Evolutionary conservation across 2,888 invertebrate species (phyloP).

Genomic region (Melolontha melolontha): DNA sequence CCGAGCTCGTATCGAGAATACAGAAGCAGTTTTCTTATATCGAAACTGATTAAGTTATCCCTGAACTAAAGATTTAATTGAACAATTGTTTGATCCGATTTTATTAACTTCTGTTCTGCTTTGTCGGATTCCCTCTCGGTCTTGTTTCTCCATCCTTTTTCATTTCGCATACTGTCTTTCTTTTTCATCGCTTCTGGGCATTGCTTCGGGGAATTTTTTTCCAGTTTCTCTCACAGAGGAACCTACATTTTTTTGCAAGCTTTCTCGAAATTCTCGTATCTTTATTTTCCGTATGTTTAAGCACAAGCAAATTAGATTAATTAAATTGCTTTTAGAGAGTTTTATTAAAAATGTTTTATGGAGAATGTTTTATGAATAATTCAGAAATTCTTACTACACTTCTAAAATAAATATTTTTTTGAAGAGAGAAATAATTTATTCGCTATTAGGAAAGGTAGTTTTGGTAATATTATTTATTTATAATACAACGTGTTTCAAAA

Average conservation of each 20-base stretch:
- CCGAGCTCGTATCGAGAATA: constrained; percentile 50
- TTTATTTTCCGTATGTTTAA: no score
- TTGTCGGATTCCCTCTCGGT: constrained; percentile 49
- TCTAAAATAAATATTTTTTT: no score
- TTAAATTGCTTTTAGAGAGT: constrained; percentile 1
- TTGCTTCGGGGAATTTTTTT: constrained; percentile 1
- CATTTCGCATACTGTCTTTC: neutral
- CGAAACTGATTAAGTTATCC: constrained; percentile 44
- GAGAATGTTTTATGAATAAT: no score
- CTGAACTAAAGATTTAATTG: constrained; percentile 59
- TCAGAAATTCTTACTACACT: no score
- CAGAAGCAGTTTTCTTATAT: constrained; percentile 47
- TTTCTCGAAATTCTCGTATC: no score
- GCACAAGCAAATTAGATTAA: neutral
- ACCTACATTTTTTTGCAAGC: no score
- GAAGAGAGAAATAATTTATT: no score
- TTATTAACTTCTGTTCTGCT: constrained; percentile 60
- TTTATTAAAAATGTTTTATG: no score
- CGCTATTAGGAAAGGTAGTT: no score
- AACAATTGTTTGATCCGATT: constrained; percentile 63
- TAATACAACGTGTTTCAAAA: no score
- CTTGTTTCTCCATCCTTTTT: constrained; percentile 12
- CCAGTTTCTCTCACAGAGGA: neutral
- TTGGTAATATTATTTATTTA: no score
- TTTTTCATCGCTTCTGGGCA: constrained; percentile 1